Conservation (phyloP, 2,888 invertebrate genomes). For the Xestia rhomboidea region DNA sequence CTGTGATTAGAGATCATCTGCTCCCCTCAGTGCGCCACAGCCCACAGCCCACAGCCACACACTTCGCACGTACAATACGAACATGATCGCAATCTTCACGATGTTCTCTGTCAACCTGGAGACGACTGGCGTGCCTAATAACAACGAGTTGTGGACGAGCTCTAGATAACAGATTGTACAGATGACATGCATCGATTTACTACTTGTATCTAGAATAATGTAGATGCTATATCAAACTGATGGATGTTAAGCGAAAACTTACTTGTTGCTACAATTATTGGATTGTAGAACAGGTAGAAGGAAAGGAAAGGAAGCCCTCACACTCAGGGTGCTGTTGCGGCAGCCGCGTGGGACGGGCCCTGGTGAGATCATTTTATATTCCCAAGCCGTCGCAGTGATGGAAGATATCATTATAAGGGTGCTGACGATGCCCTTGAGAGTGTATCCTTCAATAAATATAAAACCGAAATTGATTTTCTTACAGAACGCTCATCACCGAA, state of each 20-base stretch:
- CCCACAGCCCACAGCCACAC: neutral
- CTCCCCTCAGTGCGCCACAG: neutral
- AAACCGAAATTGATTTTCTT: neutral
- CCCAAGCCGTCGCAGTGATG: neutral
- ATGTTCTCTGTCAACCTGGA: constrained; percentile 1
- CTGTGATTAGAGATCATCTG: neutral
- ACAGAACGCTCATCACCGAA: neutral
- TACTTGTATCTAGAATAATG: neutral
- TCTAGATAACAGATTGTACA: neutral
- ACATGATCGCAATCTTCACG: constrained; percentile 17
- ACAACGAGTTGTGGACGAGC: neutral
- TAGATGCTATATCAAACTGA: neutral
- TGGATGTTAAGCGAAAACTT: neutral
- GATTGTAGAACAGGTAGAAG: neutral
- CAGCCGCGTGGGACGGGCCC: neutral
- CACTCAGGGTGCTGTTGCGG: neutral
- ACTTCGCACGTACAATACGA: constrained; percentile 11
- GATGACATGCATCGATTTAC: neutral
- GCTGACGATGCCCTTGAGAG: neutral
- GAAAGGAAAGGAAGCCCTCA: neutral
- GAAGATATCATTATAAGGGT: neutral
- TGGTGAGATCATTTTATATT: neutral
- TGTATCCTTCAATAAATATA: neutral
- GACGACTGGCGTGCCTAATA: constrained; percentile 1
- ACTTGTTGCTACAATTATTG: neutral